Evolutionary conservation across 2,888 invertebrate genomes (phyloP), one percentile per base, ranked within the genome.

Genomic region (Zelleria hepariella): DNA sequence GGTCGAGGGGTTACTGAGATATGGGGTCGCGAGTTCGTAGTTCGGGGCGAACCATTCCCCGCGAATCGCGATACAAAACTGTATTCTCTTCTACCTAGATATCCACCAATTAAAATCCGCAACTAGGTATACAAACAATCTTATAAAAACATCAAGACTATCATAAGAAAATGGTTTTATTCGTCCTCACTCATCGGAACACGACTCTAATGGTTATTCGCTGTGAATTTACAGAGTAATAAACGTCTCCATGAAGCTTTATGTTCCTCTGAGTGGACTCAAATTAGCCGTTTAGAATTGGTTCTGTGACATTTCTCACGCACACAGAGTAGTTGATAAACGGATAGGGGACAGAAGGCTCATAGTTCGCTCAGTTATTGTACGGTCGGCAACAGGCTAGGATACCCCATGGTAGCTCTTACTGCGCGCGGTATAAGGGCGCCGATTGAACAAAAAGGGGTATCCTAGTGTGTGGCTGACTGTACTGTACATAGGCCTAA

Each of bases 231-330:
- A 49, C 49, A 2, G 49, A 20, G 18, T 32, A 32, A 32, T 32
- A 32, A 32, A 66, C 66, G 66, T 63, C 66, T 68, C 65, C 62
- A 66, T 63, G 68, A 65, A 63, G 68, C 69, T 67, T 66, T 66
- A 62, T 70, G 73, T 72, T 70, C 66, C 67, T 69, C 69, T 69
- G 68, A 72, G 69, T 67, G 66, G 69, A 67, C 77, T 82, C 79
- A 80, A 85, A 85, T 85, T 85, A 84, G 82, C 82, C 79, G 73
- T 80, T 82, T 75, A 71, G 78, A 83, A 54, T 81, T 76, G 80
- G 71, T 78, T 73, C 73, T 72, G 68, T 70, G 74, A 74, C 77
- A 74, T 73, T 69, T 68, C 48, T 56, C 69, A 66, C 69, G 61
- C 77, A 71, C 73, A 73, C 73, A 69, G 60, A 67, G 66, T 70